Conservation (phyloP, 2,113 vertebrate genomes). For the Caranx melampygus region DNA sequence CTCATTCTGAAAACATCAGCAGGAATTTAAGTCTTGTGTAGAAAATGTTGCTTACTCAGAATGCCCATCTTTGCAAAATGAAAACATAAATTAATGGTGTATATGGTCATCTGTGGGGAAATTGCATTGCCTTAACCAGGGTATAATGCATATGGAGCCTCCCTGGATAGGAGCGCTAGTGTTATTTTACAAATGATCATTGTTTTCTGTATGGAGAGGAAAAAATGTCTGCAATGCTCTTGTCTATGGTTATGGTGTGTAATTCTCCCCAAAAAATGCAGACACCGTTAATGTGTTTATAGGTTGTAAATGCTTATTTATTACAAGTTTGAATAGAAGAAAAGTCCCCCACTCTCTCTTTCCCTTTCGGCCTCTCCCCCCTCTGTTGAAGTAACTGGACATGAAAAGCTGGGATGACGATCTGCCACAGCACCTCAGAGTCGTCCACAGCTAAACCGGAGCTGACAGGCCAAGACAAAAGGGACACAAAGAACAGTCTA, state of each 20-base stretch:
- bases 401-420: slow-evolving; percentile 57
- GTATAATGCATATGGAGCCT: slow-evolving; percentile 12
- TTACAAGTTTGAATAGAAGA: slow-evolving; percentile 18
- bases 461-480: slow-evolving; percentile 53
- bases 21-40: slow-evolving; percentile 31
- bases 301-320: slow-evolving; percentile 23
- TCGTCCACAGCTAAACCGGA: slow-evolving; percentile 46
- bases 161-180: not conserved
- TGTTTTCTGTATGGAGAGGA: slow-evolving; percentile 8
- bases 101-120: slow-evolving; percentile 29
- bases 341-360: not conserved
- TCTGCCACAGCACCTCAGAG: slow-evolving; percentile 54
- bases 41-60: slow-evolving; percentile 17
- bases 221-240: slow-evolving; percentile 21
- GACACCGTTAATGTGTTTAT: slow-evolving; percentile 10
- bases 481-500: slow-evolving; percentile 47
- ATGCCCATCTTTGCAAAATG: slow-evolving; percentile 3
- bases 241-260: slow-evolving; percentile 26
- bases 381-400: slow-evolving; percentile 48
- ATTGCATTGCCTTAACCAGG: not conserved
- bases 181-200: slow-evolving; percentile 35
- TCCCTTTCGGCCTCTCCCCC: not conserved
- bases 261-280: not conserved
- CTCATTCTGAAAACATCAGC: slow-evolving; percentile 45
- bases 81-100: slow-evolving; percentile 15